phyloP scores from a whole-genome alignment of 1,140 invertebrate genomes.

The Drosophila sproati region DNA sequence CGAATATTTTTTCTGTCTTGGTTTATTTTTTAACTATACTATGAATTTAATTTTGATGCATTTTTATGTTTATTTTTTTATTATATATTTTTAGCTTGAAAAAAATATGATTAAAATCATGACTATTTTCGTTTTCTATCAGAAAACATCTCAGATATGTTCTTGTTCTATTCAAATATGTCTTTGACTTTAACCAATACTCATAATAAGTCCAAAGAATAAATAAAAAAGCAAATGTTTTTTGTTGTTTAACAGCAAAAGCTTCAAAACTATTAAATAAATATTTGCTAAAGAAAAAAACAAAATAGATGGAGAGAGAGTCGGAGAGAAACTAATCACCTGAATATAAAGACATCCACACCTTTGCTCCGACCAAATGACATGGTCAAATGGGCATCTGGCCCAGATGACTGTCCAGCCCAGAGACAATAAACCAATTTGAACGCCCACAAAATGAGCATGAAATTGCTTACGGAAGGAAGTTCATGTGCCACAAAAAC shows the following conservation, averaged over 20 bases:
- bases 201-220: background rate
- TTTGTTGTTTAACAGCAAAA: background rate
- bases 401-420: conserved; percentile 43
- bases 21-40: no score
- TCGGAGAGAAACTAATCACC: conserved; percentile 3
- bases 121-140: no score
- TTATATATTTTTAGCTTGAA: no score
- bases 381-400: conserved; percentile 16
- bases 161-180: no score
- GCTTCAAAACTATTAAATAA: background rate
- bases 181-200: no score
- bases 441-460: conserved; percentile 79
- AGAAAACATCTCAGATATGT: no score
- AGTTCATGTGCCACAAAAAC: conserved; percentile 78
- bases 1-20: no score
- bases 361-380: conserved; percentile 39
- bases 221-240: background rate
- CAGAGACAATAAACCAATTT: conserved; percentile 63
- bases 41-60: no score
- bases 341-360: conserved; percentile 29
- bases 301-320: background rate
- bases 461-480: conserved; percentile 80
- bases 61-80: no score
- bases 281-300: background rate
- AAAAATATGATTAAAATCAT: no score